Evolutionary conservation across 2,113 vertebrate genomes (phyloP), one percentile per base, ranked within the genome.

Genomic region (Piprites chloris): DNA sequence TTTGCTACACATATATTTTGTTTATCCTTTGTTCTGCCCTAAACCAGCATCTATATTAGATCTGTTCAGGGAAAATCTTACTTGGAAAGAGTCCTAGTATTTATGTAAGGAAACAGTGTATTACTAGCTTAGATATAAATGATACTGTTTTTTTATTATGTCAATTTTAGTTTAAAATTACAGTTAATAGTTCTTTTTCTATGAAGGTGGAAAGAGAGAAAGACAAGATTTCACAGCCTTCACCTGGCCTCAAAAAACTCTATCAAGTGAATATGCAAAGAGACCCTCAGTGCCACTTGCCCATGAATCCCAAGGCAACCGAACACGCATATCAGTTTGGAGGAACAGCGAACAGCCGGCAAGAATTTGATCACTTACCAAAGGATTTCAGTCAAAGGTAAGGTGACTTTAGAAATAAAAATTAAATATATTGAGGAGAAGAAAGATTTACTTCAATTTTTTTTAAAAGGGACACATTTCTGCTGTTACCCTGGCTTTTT

Each of bases 341-440:
- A 20, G 98, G 99, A 79, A 98, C 98, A 12, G 98, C 98, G 91
- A 98, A 99, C 96, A 99, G 99, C 94, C 98, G 98, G 35, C 99
- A 99, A 85, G 99, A 99, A 96, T 99, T 99, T 95, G 93, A 97
- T 46, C 93, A 98, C 49, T 50, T 99, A 82, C 98, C 98, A 94
- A 97, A 98, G 89, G 98, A 98, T 86, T 95, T 99, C 83, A 98
- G 94, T 95, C 94, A 98, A 96, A 98, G 98, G 99, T 99, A 97
- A 98, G 52, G 32, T 41, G 30, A 56, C 42, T 32, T 56, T 11
- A 85, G 56, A 72, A 93, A 62, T n/a, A 52, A 88, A 80, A 80
- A 42, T 23, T 3, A 73, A 42, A 72, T 76, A 44, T 30, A 26
- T 5, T 28, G 13, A 15, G 47, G 11, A 75, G 27, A 6, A 81